Base-by-base conservation (phyloP, 2,797 vertebrate species). In the Rallus crepitans region DNA sequence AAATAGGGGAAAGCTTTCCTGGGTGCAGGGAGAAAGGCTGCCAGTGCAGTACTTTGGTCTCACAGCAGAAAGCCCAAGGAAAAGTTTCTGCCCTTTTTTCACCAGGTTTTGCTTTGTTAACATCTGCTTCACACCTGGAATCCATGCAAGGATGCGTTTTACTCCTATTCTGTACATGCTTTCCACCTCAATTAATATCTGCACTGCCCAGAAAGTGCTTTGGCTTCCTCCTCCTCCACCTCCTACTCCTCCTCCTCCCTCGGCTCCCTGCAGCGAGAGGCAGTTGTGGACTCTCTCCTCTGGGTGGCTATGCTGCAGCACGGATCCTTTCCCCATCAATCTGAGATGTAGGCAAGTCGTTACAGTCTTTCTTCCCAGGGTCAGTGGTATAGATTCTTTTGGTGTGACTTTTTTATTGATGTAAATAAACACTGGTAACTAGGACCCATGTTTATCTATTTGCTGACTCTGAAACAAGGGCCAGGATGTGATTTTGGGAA, bases 251-350 rank as follows among this genome's bases (percentile, higher is more conserved):
- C n/a, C 42, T 23, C 47, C 31, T 7, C 66, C n/a, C 42, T 23
- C 47, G 21, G 21, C 47, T 47, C 21, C 31, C 30, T 0, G 3
- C 18, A 66, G 53, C 2, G 1, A 16, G 42, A 20, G 47, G 50
- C 60, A 93, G 50, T n/a, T 72, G 78, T 83, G 95, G 61, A 23
- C 42, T 78, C 25, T 76, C 77, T 94, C 68, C 89, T 94, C 92
- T 90, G 91, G 71, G 80, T 92, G 94, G 83, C 77, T 61, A 1
- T 37, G 66, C 86, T 94, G 82, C 88, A 73, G 35, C 69, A 45
- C 37, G 0, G 1, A 12, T 80, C 21, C 56, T 72, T 88, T 82
- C 12, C 70, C 60, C 31, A 11, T 73, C 71, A 20, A 37, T 39
- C 3, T 63, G 31, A 69, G 35, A 42, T 82, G 61, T 52, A 78